phyloP scores from a whole-genome alignment of 2,113 vertebrate genomes.

The Phodopus roborovskii region DNA sequence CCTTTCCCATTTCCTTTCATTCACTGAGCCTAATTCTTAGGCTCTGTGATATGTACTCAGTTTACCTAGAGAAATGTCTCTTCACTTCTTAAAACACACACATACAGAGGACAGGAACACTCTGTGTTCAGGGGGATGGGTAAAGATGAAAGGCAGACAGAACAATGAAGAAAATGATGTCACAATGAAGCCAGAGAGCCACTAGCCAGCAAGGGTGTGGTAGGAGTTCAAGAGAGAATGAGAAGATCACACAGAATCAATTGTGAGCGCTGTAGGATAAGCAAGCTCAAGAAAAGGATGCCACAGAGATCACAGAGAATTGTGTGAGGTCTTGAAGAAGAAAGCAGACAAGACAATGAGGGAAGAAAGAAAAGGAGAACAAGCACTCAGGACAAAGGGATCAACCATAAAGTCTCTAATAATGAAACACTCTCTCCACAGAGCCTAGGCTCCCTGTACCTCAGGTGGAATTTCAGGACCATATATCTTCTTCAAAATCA shows the following conservation, averaged over 20 bases:
- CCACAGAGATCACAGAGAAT: neutral
- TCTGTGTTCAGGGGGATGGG: neutral
- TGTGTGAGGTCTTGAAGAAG: neutral
- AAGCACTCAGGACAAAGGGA: neutral
- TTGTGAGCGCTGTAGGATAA: neutral
- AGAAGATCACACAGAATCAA: neutral
- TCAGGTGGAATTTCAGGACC: neutral
- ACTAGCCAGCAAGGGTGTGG: neutral
- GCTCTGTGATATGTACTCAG: neutral
- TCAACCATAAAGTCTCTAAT: neutral
- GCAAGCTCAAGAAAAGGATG: neutral
- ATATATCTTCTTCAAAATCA: neutral
- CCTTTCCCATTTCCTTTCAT: neutral
- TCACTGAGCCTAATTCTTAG: slow-evolving; percentile 7
- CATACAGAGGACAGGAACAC: neutral
- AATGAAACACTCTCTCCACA: neutral
- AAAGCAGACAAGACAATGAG: neutral
- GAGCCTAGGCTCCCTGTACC: neutral
- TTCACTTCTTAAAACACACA: slow-evolving; percentile 20
- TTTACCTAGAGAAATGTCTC: slow-evolving; percentile 51
- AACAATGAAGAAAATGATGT: neutral
- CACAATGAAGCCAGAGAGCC: neutral
- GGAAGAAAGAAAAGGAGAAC: neutral
- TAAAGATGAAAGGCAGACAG: neutral
- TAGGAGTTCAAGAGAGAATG: neutral